Percentiles rank a stretch among this genome's conserved stretches.
Conservation (phyloP, 2,797 vertebrate species). For the Bradypus variegatus region DNA sequence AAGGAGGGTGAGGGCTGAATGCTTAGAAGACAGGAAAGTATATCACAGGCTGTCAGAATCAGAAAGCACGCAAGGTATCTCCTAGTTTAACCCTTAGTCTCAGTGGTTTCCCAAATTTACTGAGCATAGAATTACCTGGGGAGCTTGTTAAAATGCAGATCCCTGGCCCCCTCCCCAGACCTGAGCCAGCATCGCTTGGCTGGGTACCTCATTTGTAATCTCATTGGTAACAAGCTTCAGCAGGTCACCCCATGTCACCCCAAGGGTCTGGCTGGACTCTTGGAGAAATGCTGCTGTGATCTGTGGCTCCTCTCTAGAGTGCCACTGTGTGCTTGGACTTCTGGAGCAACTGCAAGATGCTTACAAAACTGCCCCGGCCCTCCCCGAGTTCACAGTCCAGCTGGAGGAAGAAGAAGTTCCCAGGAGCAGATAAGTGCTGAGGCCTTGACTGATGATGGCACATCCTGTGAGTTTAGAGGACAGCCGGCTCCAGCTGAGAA, state of each 20-base stretch:
- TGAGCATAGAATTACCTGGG: background rate
- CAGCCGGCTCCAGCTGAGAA: background rate
- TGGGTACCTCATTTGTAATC: background rate
- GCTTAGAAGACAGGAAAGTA: background rate
- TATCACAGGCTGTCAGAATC: background rate
- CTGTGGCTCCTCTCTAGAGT: background rate
- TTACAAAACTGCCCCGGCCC: background rate
- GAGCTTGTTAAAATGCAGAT: background rate
- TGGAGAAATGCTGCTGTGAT: background rate
- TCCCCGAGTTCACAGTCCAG: background rate
- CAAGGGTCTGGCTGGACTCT: background rate
- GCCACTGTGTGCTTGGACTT: background rate
- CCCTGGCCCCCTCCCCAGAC: background rate
- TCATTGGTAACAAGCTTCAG: background rate
- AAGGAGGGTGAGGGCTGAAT: background rate
- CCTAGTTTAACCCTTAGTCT: background rate
- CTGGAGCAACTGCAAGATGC: background rate
- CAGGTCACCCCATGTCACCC: background rate
- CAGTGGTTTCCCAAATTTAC: background rate
- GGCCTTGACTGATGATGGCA: background rate
- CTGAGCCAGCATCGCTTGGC: background rate
- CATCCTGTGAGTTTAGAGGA: rapidly evolving
- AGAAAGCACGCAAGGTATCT: background rate
- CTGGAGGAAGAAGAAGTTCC: background rate
- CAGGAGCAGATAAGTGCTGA: background rate